Evolutionary conservation across 2,113 vertebrate species (phyloP).

Genomic region (Pipa parva): DNA sequence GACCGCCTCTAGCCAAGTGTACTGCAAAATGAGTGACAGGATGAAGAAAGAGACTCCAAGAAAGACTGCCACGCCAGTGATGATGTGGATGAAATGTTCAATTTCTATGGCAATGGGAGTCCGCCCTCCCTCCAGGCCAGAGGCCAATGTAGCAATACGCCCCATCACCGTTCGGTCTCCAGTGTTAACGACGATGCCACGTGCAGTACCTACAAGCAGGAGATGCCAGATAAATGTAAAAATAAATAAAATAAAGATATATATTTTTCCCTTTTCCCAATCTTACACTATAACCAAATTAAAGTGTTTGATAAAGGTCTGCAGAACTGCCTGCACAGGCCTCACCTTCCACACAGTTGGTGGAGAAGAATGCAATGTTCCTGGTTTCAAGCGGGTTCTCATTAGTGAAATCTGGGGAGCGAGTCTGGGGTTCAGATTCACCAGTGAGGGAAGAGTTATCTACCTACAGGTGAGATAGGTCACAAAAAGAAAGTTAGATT

Average conservation of each 20-base stretch:
- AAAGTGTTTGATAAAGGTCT: not conserved
- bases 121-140: conserved; percentile 70
- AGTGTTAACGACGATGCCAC: conserved; percentile 69
- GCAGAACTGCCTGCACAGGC: not conserved
- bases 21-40: conserved; percentile 72
- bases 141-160: conserved; percentile 70
- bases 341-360: conserved; percentile 77
- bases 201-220: conserved; percentile 62
- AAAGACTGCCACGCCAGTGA: conserved; percentile 75
- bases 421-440: conserved; percentile 74
- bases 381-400: conserved; percentile 74
- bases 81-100: conserved; percentile 72
- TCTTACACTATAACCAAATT: fast-evolving
- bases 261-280: not conserved
- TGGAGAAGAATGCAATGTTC: conserved; percentile 79
- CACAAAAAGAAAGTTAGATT: too few relatives aligned
- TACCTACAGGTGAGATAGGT: conserved; percentile 63
- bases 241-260: not conserved
- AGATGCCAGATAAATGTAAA: too few relatives aligned
- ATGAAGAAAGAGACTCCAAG: conserved; percentile 70
- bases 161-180: conserved; percentile 77
- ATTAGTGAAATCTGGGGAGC: conserved; percentile 73
- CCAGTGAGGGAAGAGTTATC: conserved; percentile 93
- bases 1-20: conserved; percentile 71
- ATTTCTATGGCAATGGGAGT: conserved; percentile 74